These are phyloP conservation scores for Mobula birostris DNA, from an alignment of 2,113 vertebrate genomes.

Conservation along the genomic window DNA sequence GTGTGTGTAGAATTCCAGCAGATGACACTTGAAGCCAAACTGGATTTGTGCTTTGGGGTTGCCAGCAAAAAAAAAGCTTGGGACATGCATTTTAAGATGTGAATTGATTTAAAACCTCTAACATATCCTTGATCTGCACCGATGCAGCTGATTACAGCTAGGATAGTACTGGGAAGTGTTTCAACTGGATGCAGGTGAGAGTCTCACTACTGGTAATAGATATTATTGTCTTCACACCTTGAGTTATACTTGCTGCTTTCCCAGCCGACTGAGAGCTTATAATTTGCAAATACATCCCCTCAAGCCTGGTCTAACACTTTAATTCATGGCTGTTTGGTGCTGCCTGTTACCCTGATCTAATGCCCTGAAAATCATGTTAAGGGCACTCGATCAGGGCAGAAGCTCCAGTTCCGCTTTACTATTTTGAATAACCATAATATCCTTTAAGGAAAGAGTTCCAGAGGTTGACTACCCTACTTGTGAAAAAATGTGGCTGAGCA, in stretches of 20 bases:
- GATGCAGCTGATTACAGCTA: not conserved
- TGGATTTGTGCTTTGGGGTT: not conserved
- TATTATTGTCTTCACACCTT: not conserved
- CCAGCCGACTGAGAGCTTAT: not conserved
- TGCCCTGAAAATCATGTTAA: too few species aligned
- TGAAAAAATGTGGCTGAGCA: not conserved
- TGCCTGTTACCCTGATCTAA: too few species aligned
- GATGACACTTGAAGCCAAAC: not conserved
- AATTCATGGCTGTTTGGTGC: not conserved
- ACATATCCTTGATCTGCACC: not conserved
- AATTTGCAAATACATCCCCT: not conserved
- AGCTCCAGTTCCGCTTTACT: not conserved
- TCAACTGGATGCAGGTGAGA: not conserved
- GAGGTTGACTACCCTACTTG: not conserved
- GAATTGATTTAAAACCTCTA: not conserved
- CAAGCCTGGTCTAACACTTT: not conserved
- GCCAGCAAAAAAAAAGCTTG: not conserved
- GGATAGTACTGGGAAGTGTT: not conserved
- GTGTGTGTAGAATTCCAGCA: conserved; percentile 10
- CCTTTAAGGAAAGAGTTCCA: not conserved
- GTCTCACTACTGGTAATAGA: not conserved
- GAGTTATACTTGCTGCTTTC: not conserved
- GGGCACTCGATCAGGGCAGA: too few species aligned
- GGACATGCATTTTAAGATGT: not conserved
- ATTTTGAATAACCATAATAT: not conserved